A percentile compares a stretch with the other conserved stretches of the same genome.
phyloP scores from a whole-genome alignment of 2,888 invertebrate species.

The Chymomyza procnemis region DNA sequence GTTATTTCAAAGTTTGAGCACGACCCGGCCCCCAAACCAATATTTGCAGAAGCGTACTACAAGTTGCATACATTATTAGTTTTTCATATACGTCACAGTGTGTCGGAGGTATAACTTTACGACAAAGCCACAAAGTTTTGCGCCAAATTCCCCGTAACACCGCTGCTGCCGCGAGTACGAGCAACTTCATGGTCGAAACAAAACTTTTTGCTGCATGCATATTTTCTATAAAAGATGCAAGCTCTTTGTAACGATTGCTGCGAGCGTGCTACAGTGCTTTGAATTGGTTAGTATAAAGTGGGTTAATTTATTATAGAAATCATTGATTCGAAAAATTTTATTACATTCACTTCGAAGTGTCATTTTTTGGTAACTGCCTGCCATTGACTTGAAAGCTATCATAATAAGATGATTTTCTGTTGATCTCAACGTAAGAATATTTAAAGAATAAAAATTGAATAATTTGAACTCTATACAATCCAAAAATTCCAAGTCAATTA shows the following conservation, averaged over 20 bases:
- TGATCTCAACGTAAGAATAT: too few species aligned
- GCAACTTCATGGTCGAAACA: constrained; percentile 49
- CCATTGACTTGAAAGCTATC: too few species aligned
- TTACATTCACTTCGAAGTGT: neutral
- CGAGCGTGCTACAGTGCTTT: neutral
- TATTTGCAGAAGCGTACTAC: constrained; percentile 52
- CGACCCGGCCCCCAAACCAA: neutral
- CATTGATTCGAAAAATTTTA: neutral
- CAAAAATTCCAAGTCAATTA: too few species aligned
- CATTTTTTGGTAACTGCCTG: too few species aligned
- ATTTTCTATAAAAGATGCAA: constrained; percentile 42
- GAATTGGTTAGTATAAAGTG: neutral
- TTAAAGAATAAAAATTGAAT: too few species aligned
- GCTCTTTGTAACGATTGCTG: neutral
- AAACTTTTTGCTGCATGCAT: constrained; percentile 30
- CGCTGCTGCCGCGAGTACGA: constrained; percentile 14
- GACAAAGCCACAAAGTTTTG: constrained; percentile 53
- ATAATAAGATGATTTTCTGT: neutral
- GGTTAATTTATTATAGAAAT: neutral
- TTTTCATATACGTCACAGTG: constrained; percentile 54
- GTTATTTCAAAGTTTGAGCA: neutral
- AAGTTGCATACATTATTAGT: constrained; percentile 69
- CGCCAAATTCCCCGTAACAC: neutral
- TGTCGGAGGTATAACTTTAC: constrained; percentile 2
- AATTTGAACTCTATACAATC: too few species aligned